Evolutionary conservation across 92 coral and sea anemone species (phyloP).

Genomic region (Zoanthus gigantus): DNA sequence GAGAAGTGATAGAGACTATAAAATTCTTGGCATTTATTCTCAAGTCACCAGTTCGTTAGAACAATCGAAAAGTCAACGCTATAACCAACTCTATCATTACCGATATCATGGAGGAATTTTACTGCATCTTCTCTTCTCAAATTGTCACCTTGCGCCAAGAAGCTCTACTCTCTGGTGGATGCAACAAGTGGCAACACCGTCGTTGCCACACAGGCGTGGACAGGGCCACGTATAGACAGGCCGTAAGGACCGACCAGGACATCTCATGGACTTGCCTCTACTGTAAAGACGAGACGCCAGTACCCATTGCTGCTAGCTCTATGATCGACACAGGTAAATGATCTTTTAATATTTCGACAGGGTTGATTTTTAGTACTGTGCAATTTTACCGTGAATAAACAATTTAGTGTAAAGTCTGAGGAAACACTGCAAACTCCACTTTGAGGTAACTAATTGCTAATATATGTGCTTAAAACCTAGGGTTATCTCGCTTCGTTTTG

Average conservation of each 20-base stretch:
- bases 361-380: neutral
- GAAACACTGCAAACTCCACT: neutral
- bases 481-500: conserved; percentile 37
- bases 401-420: neutral
- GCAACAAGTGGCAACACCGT: conserved; percentile 8
- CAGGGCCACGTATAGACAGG: conserved; percentile 9
- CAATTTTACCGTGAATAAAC: neutral
- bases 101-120: neutral
- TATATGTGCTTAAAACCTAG: conserved; percentile 11
- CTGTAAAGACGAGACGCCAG: conserved; percentile 12
- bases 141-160: conserved; percentile 8
- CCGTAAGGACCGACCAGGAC: conserved; percentile 45
- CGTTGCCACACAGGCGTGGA: neutral
- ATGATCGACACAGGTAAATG: neutral
- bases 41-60: neutral
- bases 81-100: neutral
- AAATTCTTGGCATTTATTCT: neutral
- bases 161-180: neutral
- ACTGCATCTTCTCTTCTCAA: conserved; percentile 1
- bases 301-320: conserved; percentile 1
- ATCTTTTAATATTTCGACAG: neutral
- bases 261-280: conserved; percentile 30
- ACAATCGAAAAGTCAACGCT: conserved; percentile 1
- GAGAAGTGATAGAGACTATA: neutral
- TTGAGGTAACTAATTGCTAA: neutral